These are phyloP conservation scores for Aphelenchoides bicaudatus DNA, from an alignment of 2,888 invertebrate species.

Conservation along the genomic window DNA sequence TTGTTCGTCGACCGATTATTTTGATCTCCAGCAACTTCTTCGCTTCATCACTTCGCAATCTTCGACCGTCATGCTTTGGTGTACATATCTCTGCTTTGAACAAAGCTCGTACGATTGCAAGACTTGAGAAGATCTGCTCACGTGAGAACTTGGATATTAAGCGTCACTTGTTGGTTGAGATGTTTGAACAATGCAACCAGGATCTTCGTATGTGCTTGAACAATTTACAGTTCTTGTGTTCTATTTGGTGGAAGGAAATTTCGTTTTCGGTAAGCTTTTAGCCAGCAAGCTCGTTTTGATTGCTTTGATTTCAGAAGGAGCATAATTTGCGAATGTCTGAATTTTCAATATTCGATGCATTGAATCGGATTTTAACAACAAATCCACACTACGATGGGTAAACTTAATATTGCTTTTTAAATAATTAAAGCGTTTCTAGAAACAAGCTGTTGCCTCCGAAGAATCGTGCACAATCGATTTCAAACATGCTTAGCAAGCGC, in stretches of 20 bases:
- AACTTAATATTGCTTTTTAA: neutral
- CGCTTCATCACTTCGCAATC: conserved; percentile 5
- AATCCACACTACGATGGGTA: conserved; percentile 21
- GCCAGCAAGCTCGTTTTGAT: neutral
- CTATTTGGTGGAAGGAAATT: neutral
- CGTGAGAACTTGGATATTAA: conserved; percentile 11
- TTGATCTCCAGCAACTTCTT: conserved; percentile 23
- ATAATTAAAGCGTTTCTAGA: conserved; percentile 1
- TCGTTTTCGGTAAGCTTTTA: conserved; percentile 4
- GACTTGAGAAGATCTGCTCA: conserved; percentile 11
- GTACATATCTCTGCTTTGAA: conserved; percentile 11
- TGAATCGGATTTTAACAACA: conserved; percentile 15
- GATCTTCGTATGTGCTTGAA: conserved; percentile 24
- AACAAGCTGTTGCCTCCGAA: conserved; percentile 3
- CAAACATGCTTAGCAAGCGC: conserved; percentile 15
- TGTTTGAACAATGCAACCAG: conserved; percentile 20
- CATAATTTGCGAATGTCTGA: conserved; percentile 7
- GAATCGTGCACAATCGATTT: conserved; percentile 18
- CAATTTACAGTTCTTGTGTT: conserved; percentile 21
- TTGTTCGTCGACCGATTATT: conserved; percentile 23
- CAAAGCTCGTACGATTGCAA: neutral
- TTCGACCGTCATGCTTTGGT: conserved; percentile 15
- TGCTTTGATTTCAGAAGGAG: conserved; percentile 14
- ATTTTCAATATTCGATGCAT: conserved; percentile 23
- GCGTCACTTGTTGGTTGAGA: conserved; percentile 9